Evolutionary conservation across 2,797 vertebrate species (phyloP).

Genomic region (Syndactyla subalaris): DNA sequence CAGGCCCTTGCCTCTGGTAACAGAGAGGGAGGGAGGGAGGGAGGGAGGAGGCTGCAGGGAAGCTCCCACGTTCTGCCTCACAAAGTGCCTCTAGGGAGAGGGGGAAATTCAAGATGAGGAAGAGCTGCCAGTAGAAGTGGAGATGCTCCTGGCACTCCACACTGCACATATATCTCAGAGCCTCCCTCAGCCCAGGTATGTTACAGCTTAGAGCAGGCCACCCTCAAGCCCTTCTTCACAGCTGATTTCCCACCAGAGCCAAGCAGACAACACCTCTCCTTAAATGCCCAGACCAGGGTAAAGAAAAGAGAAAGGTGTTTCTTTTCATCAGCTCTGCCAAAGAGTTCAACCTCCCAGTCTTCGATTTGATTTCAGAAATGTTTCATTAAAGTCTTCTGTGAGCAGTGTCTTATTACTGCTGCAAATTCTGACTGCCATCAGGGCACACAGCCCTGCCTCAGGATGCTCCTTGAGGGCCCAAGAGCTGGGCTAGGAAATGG

Average conservation of each 20-base stretch:
- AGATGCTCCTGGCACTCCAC: neutral
- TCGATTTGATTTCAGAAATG: neutral
- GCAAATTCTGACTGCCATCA: neutral
- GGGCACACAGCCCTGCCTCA: neutral
- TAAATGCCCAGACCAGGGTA: neutral
- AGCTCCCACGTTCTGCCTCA: neutral
- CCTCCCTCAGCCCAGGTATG: neutral
- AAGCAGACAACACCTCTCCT: neutral
- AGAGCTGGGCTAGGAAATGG: neutral
- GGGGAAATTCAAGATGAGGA: rapidly evolving
- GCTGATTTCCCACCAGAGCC: neutral
- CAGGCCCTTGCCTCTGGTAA: neutral
- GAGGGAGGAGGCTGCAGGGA: neutral
- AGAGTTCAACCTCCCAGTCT: neutral
- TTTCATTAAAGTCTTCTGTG: neutral
- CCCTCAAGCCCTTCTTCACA: neutral
- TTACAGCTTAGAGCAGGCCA: neutral
- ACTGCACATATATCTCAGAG: neutral
- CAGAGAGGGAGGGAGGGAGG: neutral
- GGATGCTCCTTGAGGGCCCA: rapidly evolving
- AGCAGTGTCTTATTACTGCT: neutral
- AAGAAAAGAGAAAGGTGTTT: neutral
- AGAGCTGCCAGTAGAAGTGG: neutral
- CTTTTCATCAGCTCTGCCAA: neutral
- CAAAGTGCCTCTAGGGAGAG: neutral